These are phyloP conservation scores for Hypsopygia costalis DNA, from an alignment of 2,888 invertebrate species.

Conservation along the genomic window DNA sequence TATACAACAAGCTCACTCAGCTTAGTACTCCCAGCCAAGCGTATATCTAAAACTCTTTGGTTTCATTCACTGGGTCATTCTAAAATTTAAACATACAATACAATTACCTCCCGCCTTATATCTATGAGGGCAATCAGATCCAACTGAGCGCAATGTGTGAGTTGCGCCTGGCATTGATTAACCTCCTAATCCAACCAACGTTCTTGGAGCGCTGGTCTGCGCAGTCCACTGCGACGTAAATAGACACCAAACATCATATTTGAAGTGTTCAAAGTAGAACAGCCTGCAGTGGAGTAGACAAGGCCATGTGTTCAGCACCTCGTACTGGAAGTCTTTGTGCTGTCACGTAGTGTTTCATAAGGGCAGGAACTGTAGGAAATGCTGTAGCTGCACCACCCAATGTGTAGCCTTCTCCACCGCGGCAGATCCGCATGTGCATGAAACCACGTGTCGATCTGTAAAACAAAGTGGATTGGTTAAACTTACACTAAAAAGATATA, in stretches of 20 bases:
- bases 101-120: conserved; percentile 37
- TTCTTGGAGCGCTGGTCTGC: conserved; percentile 10
- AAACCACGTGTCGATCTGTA: conserved; percentile 95
- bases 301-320: conserved; percentile 97
- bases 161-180: conserved; percentile 18
- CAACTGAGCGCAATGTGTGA: conserved; percentile 29
- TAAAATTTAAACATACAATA: conserved; percentile 51
- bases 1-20: conserved; percentile 39
- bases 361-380: conserved; percentile 95
- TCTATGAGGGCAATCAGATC: conserved; percentile 34
- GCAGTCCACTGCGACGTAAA: conserved; percentile 14
- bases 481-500: no score
- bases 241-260: conserved; percentile 17
- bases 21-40: conserved; percentile 38
- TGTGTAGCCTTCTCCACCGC: conserved; percentile 89
- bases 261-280: conserved; percentile 83
- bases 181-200: conserved; percentile 8
- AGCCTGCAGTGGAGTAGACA: conserved; percentile 94
- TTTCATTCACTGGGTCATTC: conserved; percentile 63
- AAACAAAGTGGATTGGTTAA: conserved; percentile 25
- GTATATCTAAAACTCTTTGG: conserved; percentile 63
- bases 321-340: conserved; percentile 95
- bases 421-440: conserved; percentile 98
- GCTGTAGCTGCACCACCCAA: conserved; percentile 96
- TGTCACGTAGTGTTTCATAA: conserved; percentile 94